phyloP scores from a whole-genome alignment of 23 tunicate species.

The Styela plicata region DNA sequence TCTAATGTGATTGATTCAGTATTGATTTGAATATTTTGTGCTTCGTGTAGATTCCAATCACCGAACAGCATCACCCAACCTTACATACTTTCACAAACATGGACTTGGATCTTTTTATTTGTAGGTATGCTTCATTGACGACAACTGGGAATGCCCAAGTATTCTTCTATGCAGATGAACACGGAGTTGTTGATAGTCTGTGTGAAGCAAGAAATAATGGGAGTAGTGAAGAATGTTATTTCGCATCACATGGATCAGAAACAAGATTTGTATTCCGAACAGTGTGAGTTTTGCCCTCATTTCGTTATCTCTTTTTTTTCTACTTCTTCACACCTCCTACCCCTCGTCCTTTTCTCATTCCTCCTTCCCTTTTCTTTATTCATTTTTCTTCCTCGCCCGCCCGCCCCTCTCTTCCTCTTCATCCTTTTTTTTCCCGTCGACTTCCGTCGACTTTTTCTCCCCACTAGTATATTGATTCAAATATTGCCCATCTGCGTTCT shows the following conservation, averaged over 20 bases:
- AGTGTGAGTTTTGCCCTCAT: background rate
- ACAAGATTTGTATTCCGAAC: slow-evolving; percentile 30
- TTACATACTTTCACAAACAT: background rate
- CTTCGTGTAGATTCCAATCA: too few relatives aligned
- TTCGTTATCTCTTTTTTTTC: too few relatives aligned
- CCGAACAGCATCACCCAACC: background rate
- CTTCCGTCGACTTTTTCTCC: too few relatives aligned
- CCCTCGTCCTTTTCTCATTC: background rate
- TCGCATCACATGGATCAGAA: slow-evolving; percentile 42
- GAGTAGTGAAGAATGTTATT: slow-evolving; percentile 18
- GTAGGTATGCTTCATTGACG: background rate
- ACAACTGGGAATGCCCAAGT: slow-evolving; percentile 21
- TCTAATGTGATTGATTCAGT: too few relatives aligned
- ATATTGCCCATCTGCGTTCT: too few relatives aligned
- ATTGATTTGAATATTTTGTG: too few relatives aligned
- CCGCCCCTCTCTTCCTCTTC: too few relatives aligned
- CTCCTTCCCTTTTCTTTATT: background rate
- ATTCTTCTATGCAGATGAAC: slow-evolving; percentile 33
- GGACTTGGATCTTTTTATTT: background rate
- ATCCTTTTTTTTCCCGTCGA: too few relatives aligned
- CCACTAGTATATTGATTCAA: too few relatives aligned
- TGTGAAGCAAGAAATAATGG: slow-evolving; percentile 13
- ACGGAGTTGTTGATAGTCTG: slow-evolving; percentile 14
- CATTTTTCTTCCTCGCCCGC: background rate
- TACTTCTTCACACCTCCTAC: too few relatives aligned